Evolutionary conservation across 2,888 invertebrate species (phyloP), one percentile per base, ranked within the genome.

Genomic region (Muschampia staudingeri): DNA sequence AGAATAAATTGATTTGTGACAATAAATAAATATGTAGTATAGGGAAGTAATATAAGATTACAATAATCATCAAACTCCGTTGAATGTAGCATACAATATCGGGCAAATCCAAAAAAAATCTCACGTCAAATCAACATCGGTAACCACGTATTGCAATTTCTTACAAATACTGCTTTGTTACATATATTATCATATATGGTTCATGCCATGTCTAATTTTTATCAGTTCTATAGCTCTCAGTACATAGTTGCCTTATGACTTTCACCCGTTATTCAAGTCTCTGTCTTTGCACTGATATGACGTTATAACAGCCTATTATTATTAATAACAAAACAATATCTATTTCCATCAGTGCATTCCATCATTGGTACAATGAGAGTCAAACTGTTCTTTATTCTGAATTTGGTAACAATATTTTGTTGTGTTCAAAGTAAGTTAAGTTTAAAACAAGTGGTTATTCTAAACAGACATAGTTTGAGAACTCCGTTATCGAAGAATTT

Each of bases 391-490:
- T 56, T 56, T 30, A n/a, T 70, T 25, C n/a, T 80, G 6, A 69
- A 69, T 16, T 44, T 80, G 61, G 70, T 80, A 71, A 37, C 71
- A 1, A 12, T 80, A 7, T 52, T 76, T 8, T 56, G 61, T 65
- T 70, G 70, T 37, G 76, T 76, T 61, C 52, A 76, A 61, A 61
- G 70, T 44, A 80, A 80, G 70, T 34, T 80, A n/a, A 71, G 25
- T 19, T 84, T 93, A 56, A 87, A 90, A 76, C 93, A 95, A 91
- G 94, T 95, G 52, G 83, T 95, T 3, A 90, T 95, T 78, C 83
- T 96, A 19, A 94, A 95, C 56, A 91, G 96, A 34, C 96, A 96
- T 85, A 93, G 93, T 79, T 81, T 95, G 8, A 88, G 96, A 14
- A 91, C 94, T 3, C 95, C 96, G 8, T 84, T 87, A 1, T 92